Base-by-base conservation (phyloP, 2,797 vertebrate species). In the Gadopsis marmoratus region DNA sequence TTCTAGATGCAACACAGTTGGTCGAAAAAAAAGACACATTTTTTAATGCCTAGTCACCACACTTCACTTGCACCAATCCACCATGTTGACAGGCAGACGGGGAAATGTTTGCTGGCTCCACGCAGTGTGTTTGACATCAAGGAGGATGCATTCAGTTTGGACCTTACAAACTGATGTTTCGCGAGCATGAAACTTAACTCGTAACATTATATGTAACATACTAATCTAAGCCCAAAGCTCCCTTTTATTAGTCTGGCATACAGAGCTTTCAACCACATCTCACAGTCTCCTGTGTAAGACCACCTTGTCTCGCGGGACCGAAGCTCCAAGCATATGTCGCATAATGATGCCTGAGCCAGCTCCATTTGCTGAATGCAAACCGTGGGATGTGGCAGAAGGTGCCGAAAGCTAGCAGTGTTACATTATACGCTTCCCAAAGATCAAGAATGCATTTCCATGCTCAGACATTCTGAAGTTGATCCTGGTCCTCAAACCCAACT, bases 291-390 rank as follows among this genome's bases (percentile, higher is more conserved):
- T 51, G 23, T 45, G 4, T 6, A 17, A 53, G 4, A 72, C 16
- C 23, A 12, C 0, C 39, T 13, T 0, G 1, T 55, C 29, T 47
- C 0, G 0, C 4, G 55, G 61, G 10, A 9, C n/a, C 1, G 4
- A 1, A 8, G 0, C 16, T 59, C 55, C 14, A 37, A 58, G 11
- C 6, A 69, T 16, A 45, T 5, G 45, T 21, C 7, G 45, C 16
- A 45, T 69, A 39, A 71, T 55, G 17, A 37, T 10, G 29, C 31
- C 7, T 29, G 4, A 62, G 37, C 13, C 7, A 26, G 9, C 56
- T 33, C 26, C 0, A 1, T 35, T 26, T 61, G 35, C 45, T 4
- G 16, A 59, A 41, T 51, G 13, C 8, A 33, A 67, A 41, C 33
- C 2, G 0, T 16, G 8, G 31, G 7, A 37, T 63, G 59, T 0